These are phyloP conservation scores for Hydrotaea cyrtoneurina DNA, from an alignment of 2,888 invertebrate species.

Conservation along the genomic window DNA sequence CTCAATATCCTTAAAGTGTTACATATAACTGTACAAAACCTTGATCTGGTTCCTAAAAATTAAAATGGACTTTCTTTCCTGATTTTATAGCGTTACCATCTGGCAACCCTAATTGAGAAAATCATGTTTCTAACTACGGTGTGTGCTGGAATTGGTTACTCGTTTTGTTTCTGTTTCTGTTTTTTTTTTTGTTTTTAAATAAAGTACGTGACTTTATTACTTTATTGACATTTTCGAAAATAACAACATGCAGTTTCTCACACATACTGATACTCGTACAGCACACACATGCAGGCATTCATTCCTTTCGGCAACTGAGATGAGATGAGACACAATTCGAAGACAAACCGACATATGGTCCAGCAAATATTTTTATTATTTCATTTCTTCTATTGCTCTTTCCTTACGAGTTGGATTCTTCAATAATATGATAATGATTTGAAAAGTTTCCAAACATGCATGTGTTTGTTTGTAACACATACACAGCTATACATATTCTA, in stretches of 20 bases:
- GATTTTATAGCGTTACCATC: not conserved
- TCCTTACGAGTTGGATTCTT: not conserved
- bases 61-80: no score
- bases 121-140: not conserved
- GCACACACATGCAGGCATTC: not conserved
- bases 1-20: no score
- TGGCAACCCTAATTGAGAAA: not conserved
- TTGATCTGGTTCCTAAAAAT: no score
- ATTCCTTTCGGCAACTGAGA: not conserved
- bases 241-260: conserved; percentile 35
- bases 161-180: no score
- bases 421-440: conserved; percentile 58
- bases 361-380: conserved; percentile 29
- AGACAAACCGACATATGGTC: not conserved
- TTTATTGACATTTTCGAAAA: conserved; percentile 66
- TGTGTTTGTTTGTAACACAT: not conserved
- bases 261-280: not conserved
- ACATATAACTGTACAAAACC: no score
- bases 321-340: not conserved
- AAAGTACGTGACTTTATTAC: conserved; percentile 69
- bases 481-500: no score
- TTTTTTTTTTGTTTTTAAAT: conserved; percentile 56
- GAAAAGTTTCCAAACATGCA: conserved; percentile 32
- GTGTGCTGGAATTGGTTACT: not conserved
- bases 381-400: conserved; percentile 4